phyloP scores from a whole-genome alignment of 30 jellyfish, hydroid and myxozoan species.

The Sanderia malayensis region DNA sequence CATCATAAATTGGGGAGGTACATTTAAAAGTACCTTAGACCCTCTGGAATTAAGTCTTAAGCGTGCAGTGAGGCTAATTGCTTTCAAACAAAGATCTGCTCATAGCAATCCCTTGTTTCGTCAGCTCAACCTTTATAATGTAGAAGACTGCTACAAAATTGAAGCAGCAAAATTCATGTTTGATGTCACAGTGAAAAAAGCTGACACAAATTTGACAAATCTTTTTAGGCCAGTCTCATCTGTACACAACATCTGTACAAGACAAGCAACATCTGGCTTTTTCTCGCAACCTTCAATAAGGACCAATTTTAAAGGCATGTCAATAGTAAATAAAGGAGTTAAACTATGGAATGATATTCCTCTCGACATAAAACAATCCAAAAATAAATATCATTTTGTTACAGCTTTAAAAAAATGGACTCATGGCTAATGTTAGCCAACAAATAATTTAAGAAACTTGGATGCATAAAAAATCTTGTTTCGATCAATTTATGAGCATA shows the following conservation, averaged over 20 bases:
- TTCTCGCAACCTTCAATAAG: not conserved
- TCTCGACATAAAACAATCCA: conserved; percentile 1
- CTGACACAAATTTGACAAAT: conserved; percentile 4
- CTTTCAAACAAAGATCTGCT: not conserved
- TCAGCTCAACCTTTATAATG: not conserved
- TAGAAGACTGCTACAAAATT: not conserved
- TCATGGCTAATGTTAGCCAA: too few species aligned
- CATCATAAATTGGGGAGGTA: conserved; percentile 15
- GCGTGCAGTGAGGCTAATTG: conserved; percentile 1
- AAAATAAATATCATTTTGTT: not conserved
- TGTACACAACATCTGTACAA: conserved; percentile 21
- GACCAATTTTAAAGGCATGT: too few species aligned
- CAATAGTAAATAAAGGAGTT: conserved; percentile 8
- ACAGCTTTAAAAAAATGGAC: not conserved
- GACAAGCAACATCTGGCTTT: conserved; percentile 1
- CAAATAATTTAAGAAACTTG: too few species aligned
- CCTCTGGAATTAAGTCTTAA: not conserved
- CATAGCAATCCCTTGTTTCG: not conserved
- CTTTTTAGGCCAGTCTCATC: conserved; percentile 14
- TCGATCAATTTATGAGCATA: too few species aligned
- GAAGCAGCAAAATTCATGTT: conserved; percentile 9
- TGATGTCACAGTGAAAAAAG: not conserved
- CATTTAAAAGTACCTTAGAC: not conserved
- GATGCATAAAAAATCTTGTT: too few species aligned
- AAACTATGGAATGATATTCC: conserved; percentile 18